These are phyloP conservation scores for Sebastes hubbsi DNA, from an alignment of 2,797 vertebrate species.

Conservation along the genomic window DNA sequence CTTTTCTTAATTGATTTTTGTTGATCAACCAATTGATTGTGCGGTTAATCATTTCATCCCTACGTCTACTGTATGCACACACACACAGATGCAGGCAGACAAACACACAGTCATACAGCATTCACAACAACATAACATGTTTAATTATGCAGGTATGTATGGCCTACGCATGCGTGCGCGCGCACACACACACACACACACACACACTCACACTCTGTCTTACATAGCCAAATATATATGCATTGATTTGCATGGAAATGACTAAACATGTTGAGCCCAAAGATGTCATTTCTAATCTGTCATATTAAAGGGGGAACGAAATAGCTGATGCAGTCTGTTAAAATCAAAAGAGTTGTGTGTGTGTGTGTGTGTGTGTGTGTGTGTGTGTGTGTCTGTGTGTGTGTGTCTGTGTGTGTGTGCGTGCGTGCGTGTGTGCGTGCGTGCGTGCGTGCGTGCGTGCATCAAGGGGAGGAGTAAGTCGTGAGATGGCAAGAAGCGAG, in stretches of 20 bases:
- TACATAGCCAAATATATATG: constrained; percentile 65
- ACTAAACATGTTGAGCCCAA: constrained; percentile 77
- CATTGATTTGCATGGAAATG: constrained; percentile 81
- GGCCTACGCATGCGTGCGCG: background rate
- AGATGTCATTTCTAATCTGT: constrained; percentile 85
- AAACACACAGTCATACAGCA: constrained; percentile 4
- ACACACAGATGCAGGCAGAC: background rate
- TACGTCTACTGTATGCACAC: background rate
- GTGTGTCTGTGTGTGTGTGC: constrained; percentile 29
- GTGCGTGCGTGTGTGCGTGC: constrained; percentile 3
- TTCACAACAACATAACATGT: constrained; percentile 47
- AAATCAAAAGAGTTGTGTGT: constrained; percentile 64
- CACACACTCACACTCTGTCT: constrained; percentile 4
- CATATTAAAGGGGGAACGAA: constrained; percentile 77
- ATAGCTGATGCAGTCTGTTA: constrained; percentile 80
- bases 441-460: constrained; percentile 24
- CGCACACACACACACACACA: background rate
- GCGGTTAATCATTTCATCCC: background rate
- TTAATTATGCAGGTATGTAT: constrained; percentile 65
- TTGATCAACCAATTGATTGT: background rate
- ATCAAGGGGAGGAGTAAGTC: constrained; percentile 59
- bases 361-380: constrained; percentile 24
- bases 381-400: constrained; percentile 31
- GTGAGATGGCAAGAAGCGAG: constrained; percentile 62
- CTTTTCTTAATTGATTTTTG: constrained; percentile 22